These are phyloP conservation scores for Avahi laniger DNA, from an alignment of 2,797 vertebrate species.

Conservation along the genomic window DNA sequence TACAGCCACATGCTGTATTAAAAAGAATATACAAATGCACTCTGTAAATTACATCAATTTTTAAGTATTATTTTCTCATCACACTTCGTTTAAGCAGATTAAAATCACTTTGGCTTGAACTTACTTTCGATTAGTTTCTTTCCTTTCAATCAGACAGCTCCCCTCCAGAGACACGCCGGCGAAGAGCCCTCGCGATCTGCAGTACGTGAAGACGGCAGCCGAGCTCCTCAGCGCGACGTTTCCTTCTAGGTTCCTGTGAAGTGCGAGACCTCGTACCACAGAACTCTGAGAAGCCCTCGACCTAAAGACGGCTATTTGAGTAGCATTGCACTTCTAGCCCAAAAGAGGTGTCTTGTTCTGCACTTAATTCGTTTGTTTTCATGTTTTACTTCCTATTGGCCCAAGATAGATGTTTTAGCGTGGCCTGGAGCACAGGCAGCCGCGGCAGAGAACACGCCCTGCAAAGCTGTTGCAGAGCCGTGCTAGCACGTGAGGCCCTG, in stretches of 20 bases:
- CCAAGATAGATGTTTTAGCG: no score
- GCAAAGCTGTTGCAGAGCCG: rapidly evolving
- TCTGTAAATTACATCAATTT: background rate
- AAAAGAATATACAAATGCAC: background rate
- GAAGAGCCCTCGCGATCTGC: conserved; percentile 94
- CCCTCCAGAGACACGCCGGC: conserved; percentile 96
- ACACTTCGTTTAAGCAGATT: background rate
- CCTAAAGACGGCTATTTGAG: rapidly evolving
- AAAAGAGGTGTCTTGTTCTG: rapidly evolving
- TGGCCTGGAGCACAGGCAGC: background rate
- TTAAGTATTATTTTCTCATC: background rate
- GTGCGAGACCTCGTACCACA: background rate
- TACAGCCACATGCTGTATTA: background rate
- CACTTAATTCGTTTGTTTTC: no score
- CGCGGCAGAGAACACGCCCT: rapidly evolving
- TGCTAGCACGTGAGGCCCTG: rapidly evolving
- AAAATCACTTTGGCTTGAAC: conserved; percentile 51
- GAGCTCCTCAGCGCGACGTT: conserved; percentile 94
- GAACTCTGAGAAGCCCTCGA: background rate
- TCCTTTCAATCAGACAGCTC: conserved; percentile 95
- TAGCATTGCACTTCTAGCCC: background rate
- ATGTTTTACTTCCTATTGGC: background rate
- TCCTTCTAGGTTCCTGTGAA: conserved; percentile 93
- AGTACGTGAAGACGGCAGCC: conserved; percentile 95
- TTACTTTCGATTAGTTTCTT: conserved; percentile 97